Conservation (phyloP, 2,113 vertebrate species). For the Steatornis caripensis region DNA sequence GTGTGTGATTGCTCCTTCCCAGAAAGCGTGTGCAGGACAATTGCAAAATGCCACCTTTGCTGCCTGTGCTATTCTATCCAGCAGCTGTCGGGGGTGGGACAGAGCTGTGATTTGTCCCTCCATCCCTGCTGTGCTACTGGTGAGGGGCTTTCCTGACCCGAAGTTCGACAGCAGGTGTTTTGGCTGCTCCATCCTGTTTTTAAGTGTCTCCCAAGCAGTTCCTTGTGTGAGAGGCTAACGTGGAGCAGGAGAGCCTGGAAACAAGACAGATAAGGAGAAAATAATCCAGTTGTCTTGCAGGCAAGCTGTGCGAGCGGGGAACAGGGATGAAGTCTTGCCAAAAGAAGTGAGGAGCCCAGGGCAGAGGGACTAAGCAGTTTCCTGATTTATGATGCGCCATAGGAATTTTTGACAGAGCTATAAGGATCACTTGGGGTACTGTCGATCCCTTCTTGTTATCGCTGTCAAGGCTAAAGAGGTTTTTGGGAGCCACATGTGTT, state of each 20-base stretch:
- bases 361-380: background rate
- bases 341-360: background rate
- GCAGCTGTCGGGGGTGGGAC: background rate
- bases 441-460: background rate
- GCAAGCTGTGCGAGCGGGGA: accelerated
- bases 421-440: background rate
- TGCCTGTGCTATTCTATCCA: background rate
- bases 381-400: background rate
- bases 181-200: background rate
- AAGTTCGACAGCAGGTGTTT: accelerated
- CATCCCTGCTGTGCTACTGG: accelerated
- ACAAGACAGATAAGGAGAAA: background rate
- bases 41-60: background rate
- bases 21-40: background rate
- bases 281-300: background rate
- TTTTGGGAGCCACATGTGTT: background rate
- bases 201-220: background rate
- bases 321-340: background rate
- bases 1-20: background rate
- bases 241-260: background rate
- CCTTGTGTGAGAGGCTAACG: background rate
- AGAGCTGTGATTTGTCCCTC: background rate
- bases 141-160: background rate
- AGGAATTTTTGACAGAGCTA: background rate
- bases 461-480: background rate